phyloP scores from a whole-genome alignment of 2,888 invertebrate species.

The Poecilus cupreus region DNA sequence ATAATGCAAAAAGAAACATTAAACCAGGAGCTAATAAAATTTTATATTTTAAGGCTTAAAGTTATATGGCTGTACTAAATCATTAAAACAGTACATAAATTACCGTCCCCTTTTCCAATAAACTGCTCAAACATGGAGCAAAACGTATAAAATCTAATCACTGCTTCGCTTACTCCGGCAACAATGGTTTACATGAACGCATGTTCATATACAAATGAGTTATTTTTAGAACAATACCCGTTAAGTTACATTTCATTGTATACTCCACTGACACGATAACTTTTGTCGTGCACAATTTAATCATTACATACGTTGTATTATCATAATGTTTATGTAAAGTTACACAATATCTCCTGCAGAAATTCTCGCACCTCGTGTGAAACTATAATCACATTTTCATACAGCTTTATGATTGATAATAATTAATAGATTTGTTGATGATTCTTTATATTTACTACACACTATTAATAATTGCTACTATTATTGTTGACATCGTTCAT shows the following conservation, averaged over 20 bases:
- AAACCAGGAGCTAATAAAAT: constrained; percentile 24
- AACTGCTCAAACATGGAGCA: constrained; percentile 19
- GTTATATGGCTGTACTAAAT: constrained; percentile 22
- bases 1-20: constrained; percentile 13
- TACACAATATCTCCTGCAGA: no score
- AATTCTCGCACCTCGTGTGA: no score
- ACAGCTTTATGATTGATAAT: no score
- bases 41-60: constrained; percentile 31
- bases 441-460: no score
- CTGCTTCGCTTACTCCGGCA: neutral
- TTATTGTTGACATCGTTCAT: no score
- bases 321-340: no score
- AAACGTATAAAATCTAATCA: constrained; percentile 33
- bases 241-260: constrained; percentile 1
- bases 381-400: no score
- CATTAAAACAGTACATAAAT: constrained; percentile 25
- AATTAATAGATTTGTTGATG: no score
- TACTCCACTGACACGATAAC: neutral
- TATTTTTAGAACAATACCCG: constrained; percentile 1
- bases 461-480: no score
- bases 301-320: no score
- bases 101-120: constrained; percentile 26
- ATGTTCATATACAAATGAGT: constrained; percentile 11
- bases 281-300: no score
- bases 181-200: constrained; percentile 11